A percentile compares a stretch with the other conserved stretches of the same genome.
Conservation (phyloP, 2,797 vertebrate species). For the Syngnathus rostellatus region DNA sequence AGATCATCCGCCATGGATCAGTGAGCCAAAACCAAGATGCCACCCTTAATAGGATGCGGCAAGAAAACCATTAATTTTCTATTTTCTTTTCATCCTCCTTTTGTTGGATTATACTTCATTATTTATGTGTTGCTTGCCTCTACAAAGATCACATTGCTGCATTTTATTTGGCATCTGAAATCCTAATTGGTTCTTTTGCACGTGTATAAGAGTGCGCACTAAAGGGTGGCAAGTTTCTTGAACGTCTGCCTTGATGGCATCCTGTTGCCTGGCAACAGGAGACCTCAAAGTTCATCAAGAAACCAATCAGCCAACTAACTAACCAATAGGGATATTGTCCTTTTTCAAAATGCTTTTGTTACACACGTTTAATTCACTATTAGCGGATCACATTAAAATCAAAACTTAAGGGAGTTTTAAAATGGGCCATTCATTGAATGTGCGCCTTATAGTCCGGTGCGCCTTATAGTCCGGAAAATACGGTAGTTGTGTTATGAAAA, state of each 20-base stretch:
- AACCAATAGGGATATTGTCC: not conserved
- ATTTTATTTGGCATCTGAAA: not conserved
- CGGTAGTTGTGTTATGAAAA: too few species aligned
- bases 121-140: slow-evolving; percentile 7
- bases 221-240: not conserved
- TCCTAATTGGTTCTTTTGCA: not conserved
- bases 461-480: too few species aligned
- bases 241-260: not conserved
- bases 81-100: slow-evolving; percentile 43
- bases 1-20: slow-evolving; percentile 66
- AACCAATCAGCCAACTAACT: not conserved
- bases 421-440: too few species aligned
- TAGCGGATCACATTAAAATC: not conserved
- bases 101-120: slow-evolving; percentile 10
- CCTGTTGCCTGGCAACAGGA: not conserved
- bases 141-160: slow-evolving; percentile 24
- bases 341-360: not conserved
- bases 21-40: slow-evolving; percentile 72
- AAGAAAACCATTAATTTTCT: slow-evolving; percentile 51
- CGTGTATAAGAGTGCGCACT: not conserved
- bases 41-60: slow-evolving; percentile 64
- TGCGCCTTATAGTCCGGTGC: too few species aligned
- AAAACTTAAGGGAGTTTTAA: too few species aligned
- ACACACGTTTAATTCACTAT: not conserved
- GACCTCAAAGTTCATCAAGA: not conserved